phyloP scores from a whole-genome alignment of 2,113 vertebrate genomes.

The Todiramphus chloris region DNA sequence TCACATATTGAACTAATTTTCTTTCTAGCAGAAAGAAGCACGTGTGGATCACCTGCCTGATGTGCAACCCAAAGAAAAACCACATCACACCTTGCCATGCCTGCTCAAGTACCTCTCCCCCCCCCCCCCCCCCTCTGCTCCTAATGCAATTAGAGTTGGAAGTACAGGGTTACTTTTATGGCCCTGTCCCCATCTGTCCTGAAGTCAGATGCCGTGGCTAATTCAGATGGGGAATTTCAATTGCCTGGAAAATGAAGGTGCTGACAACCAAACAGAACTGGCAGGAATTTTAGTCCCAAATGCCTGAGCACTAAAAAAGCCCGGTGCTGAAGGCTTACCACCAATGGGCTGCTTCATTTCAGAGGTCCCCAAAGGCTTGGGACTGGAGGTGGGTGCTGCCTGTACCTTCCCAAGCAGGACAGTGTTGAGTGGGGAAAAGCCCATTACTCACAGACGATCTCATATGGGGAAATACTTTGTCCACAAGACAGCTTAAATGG shows the following conservation, averaged over 20 bases:
- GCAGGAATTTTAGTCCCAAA: not conserved
- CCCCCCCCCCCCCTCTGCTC: not conserved
- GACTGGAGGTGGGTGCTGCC: not conserved
- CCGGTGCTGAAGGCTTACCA: not conserved
- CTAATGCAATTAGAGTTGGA: not conserved
- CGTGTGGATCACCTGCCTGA: not conserved
- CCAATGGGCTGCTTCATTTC: not conserved
- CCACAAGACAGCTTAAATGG: not conserved
- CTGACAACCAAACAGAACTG: not conserved
- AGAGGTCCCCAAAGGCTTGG: not conserved
- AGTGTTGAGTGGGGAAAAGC: not conserved
- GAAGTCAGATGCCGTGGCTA: not conserved
- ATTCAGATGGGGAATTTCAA: not conserved
- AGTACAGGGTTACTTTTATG: slow-evolving; percentile 5
- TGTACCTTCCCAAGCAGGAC: not conserved
- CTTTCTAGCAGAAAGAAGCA: not conserved
- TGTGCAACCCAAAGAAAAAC: not conserved
- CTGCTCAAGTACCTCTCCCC: not conserved
- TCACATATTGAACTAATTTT: not conserved
- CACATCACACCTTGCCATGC: not conserved
- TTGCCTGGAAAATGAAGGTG: slow-evolving; percentile 5
- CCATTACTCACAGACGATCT: not conserved
- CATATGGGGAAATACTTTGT: not conserved
- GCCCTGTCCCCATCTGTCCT: not conserved
- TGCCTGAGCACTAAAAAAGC: not conserved